Evolutionary conservation across 1,140 invertebrate species (phyloP).

Genomic region (Asbolus verrucosus): DNA sequence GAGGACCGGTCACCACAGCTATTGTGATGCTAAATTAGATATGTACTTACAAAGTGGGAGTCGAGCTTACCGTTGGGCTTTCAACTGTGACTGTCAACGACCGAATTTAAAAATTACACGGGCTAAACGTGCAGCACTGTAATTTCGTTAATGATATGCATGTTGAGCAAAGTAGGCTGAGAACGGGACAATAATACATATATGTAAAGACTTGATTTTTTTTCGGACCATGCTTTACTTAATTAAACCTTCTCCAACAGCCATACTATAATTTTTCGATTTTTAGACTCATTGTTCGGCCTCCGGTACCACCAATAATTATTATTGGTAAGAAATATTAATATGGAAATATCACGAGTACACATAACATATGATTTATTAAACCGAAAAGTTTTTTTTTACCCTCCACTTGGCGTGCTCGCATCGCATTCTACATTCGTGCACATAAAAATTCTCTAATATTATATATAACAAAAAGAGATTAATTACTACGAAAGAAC

Average conservation of each 20-base stretch:
- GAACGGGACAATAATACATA: constrained; percentile 47
- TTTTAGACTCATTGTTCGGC: constrained; percentile 18
- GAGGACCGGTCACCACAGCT: constrained; percentile 54
- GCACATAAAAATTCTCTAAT: constrained; percentile 15
- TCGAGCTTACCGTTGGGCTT: constrained; percentile 49
- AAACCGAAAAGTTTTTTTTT: constrained; percentile 22
- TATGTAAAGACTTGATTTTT: constrained; percentile 23
- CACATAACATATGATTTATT: constrained; percentile 33
- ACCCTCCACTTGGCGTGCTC: constrained; percentile 2
- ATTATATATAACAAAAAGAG: neutral
- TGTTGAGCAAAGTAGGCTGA: constrained; percentile 42
- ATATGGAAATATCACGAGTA: neutral
- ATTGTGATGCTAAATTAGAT: constrained; percentile 58
- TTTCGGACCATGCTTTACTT: constrained; percentile 33
- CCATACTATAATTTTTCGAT: constrained; percentile 39
- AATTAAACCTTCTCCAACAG: constrained; percentile 2
- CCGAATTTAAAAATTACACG: constrained; percentile 50
- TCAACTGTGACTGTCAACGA: constrained; percentile 54
- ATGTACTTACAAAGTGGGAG: constrained; percentile 42
- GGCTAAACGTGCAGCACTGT: constrained; percentile 47
- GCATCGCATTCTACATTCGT: constrained; percentile 31
- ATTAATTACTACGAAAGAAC: neutral
- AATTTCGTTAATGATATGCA: constrained; percentile 52
- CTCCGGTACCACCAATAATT: neutral
- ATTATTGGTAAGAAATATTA: neutral